Conservation (phyloP, 2,888 invertebrate species). For the Pachydiplax longipennis region DNA sequence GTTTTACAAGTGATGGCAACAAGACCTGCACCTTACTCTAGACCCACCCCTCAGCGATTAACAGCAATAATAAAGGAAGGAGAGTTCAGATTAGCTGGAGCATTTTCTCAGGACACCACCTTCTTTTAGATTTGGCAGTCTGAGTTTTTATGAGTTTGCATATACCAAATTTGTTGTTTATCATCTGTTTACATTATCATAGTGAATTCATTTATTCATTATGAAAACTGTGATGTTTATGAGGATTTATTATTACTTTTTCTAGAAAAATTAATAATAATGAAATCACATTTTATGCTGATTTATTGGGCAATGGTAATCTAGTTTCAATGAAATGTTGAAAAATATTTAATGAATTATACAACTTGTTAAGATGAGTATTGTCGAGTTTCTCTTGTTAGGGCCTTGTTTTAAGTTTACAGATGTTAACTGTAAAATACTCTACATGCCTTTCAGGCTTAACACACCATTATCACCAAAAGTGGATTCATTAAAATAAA, state of each 20-base stretch:
- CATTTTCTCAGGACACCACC: conserved; percentile 79
- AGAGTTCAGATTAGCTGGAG: conserved; percentile 76
- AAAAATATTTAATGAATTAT: too few relatives aligned
- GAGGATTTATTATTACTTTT: not conserved
- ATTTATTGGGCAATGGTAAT: too few relatives aligned
- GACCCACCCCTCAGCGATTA: conserved; percentile 71
- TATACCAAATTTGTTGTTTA: not conserved
- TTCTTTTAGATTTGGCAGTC: conserved; percentile 60
- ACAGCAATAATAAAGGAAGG: conserved; percentile 73
- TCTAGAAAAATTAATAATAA: too few relatives aligned
- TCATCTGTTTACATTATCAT: not conserved
- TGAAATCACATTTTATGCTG: too few relatives aligned
- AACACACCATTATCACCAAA: too few relatives aligned
- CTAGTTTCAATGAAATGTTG: too few relatives aligned
- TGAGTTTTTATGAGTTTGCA: not conserved
- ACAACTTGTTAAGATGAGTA: too few relatives aligned
- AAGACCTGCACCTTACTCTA: conserved; percentile 69
- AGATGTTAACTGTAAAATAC: too few relatives aligned
- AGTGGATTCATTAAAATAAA: too few relatives aligned
- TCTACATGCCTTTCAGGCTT: too few relatives aligned
- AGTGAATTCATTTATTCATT: not conserved
- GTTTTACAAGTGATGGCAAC: conserved; percentile 68
- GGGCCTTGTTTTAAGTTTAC: too few relatives aligned
- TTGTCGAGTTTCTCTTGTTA: too few relatives aligned
- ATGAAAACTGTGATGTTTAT: not conserved